Evolutionary conservation across 2,113 vertebrate species (phyloP).

Genomic region (Microtus oregoni): DNA sequence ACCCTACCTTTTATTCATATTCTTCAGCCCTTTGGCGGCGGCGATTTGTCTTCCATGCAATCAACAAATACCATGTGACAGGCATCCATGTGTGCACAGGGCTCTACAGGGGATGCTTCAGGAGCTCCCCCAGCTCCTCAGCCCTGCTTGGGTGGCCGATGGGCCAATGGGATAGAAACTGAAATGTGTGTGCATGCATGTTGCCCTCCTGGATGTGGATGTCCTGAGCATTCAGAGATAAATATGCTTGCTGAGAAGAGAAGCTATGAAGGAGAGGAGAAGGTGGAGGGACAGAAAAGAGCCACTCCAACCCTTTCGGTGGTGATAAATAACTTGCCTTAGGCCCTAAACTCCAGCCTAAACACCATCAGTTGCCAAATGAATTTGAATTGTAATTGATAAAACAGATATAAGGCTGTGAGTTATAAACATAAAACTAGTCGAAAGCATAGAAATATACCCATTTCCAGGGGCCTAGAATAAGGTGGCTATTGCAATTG

Average conservation of each 20-base stretch:
- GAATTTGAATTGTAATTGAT: slow-evolving; percentile 37
- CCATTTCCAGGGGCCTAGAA: slow-evolving; percentile 38
- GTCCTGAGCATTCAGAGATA: background rate
- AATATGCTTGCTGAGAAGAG: slow-evolving; percentile 26
- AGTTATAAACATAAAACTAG: slow-evolving; percentile 45
- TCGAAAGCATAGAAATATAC: slow-evolving; percentile 27
- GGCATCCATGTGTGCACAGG: background rate
- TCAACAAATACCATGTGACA: background rate
- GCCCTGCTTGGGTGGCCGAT: background rate
- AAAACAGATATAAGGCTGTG: slow-evolving; percentile 28
- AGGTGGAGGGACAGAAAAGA: background rate
- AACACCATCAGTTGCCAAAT: slow-evolving; percentile 33
- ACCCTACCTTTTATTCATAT: slow-evolving; percentile 8
- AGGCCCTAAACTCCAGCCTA: background rate
- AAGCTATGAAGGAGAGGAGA: background rate
- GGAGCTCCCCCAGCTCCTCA: background rate
- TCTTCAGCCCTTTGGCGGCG: slow-evolving; percentile 1
- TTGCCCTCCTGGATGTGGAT: background rate
- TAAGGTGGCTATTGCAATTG: slow-evolving; percentile 8
- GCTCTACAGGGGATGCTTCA: background rate
- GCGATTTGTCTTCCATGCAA: slow-evolving; percentile 21
- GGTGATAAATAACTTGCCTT: slow-evolving; percentile 23
- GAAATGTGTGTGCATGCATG: background rate
- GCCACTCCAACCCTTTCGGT: background rate
- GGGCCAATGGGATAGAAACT: slow-evolving; percentile 10